phyloP scores from a whole-genome alignment of 2,888 invertebrate species.

The Pegoplata infirma region DNA sequence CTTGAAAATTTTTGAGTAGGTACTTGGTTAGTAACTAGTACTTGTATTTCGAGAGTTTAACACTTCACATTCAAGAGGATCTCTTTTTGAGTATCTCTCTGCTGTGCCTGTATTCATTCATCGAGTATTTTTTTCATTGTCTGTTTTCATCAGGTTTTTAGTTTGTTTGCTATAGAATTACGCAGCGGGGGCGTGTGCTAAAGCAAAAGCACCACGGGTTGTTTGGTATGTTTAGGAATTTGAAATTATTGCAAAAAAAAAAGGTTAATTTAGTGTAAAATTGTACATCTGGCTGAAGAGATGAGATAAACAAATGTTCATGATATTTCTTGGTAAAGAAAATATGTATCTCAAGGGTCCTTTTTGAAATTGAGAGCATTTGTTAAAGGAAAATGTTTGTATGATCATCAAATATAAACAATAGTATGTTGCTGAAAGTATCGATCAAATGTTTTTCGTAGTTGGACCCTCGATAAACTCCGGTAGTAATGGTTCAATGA shows the following conservation, averaged over 20 bases:
- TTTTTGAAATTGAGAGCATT: background rate
- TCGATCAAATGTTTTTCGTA: too few species aligned
- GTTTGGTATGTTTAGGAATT: slow-evolving; percentile 41
- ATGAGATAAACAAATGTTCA: background rate
- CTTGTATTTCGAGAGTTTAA: slow-evolving; percentile 57
- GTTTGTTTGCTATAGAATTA: slow-evolving; percentile 3
- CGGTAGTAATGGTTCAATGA: too few species aligned
- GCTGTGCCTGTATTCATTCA: slow-evolving; percentile 62
- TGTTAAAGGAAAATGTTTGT: too few species aligned
- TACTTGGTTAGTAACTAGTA: background rate
- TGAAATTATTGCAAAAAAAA: slow-evolving; percentile 28
- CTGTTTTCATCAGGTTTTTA: background rate
- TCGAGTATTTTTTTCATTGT: slow-evolving; percentile 12
- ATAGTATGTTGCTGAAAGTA: too few species aligned
- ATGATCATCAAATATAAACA: too few species aligned
- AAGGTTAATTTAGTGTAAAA: slow-evolving; percentile 54
- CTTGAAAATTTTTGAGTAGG: slow-evolving; percentile 27
- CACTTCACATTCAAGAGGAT: slow-evolving; percentile 71
- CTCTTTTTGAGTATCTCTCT: slow-evolving; percentile 59
- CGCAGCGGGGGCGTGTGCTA: slow-evolving; percentile 50
- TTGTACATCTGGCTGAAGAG: slow-evolving; percentile 64
- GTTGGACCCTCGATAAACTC: too few species aligned
- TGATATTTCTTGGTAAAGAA: slow-evolving; percentile 30
- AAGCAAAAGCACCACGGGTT: slow-evolving; percentile 36
- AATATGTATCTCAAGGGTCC: slow-evolving; percentile 17